Base-by-base conservation (phyloP, 2,113 vertebrate genomes). In the Corythornis madagascariensis region DNA sequence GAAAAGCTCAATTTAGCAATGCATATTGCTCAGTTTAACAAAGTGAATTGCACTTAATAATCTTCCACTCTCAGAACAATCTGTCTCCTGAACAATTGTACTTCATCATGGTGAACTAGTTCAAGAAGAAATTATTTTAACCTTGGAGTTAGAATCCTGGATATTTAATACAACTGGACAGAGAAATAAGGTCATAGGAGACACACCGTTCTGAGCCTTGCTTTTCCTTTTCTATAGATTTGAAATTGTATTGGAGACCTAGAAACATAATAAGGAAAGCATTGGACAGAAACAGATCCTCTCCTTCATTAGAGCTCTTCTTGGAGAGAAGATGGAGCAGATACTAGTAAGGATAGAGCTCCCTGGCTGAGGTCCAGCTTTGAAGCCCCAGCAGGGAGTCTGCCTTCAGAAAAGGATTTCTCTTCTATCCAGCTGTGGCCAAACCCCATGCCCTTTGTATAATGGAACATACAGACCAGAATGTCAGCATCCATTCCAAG, bases 1-100 rank as follows among this genome's bases (percentile, higher is more conserved):
- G 81, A 92, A 83, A 69, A 79, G 64, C 72, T 92, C 92, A n/a
- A 73, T 83, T 95, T 76, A 95, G 78, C 83, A 87, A 66, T 31
- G 67, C 33, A 17, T 69, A 92, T 63, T 82, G 75, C 94, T 94
- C 67, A 70, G 81, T 80, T 91, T 84, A 92, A 93, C 86, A 56
- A 66, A 93, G 84, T 71, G 89, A 93, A 94, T 74, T 91, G 91
- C 69, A 74, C 7, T 33, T 83, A 83, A 89, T 95, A 94, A 94
- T 94, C 77, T 88, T 83, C 48, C 0, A 0, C 74, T 84, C 83
- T 84, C 45, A 59, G 67, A 92, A 66, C 84, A 88, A 95, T 96
- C 76, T 4, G 5, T 95, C 92, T 93, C 92, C 91, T 77, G 71
- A 80, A 89, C 81, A 91, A 74, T 76, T 73, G 92, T 90, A 84